phyloP scores from a whole-genome alignment of 2,113 vertebrate genomes.

The Cygnus buccinator region DNA sequence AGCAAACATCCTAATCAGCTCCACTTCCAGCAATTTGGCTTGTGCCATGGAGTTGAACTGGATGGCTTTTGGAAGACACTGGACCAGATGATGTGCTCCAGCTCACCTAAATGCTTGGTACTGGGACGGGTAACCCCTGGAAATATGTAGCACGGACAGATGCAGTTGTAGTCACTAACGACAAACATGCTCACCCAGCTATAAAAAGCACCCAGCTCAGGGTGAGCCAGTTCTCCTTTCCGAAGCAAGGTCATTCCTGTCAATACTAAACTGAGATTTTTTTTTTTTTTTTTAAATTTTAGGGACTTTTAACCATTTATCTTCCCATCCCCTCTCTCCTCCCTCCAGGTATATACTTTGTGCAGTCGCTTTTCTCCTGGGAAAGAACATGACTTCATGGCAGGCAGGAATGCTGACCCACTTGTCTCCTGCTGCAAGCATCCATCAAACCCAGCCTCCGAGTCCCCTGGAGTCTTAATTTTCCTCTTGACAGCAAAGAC shows the following conservation, averaged over 20 bases:
- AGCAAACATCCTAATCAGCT: neutral
- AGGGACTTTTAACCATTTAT: slow-evolving; percentile 12
- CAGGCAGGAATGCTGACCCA: slow-evolving; percentile 21
- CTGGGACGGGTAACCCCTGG: rapidly evolving
- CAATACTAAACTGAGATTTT: neutral
- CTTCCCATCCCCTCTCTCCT: neutral
- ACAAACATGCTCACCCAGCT: rapidly evolving
- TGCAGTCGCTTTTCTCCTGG: neutral
- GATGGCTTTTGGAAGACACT: neutral
- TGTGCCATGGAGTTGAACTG: neutral
- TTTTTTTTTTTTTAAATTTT: neutral
- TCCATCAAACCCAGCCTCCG: slow-evolving; percentile 37
- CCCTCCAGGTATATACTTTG: neutral
- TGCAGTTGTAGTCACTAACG: neutral
- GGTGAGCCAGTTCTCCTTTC: neutral
- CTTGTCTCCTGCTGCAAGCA: slow-evolving; percentile 29
- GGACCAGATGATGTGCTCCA: neutral
- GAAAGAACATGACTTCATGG: neutral
- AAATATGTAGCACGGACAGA: rapidly evolving
- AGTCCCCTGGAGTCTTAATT: slow-evolving; percentile 54
- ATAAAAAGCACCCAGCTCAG: neutral
- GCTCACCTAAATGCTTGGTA: rapidly evolving
- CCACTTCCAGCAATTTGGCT: rapidly evolving
- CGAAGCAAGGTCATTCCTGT: neutral
- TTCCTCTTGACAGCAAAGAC: slow-evolving; percentile 66